These are phyloP conservation scores for Rhea pennata DNA, from an alignment of 2,113 vertebrate genomes.

Conservation along the genomic window DNA sequence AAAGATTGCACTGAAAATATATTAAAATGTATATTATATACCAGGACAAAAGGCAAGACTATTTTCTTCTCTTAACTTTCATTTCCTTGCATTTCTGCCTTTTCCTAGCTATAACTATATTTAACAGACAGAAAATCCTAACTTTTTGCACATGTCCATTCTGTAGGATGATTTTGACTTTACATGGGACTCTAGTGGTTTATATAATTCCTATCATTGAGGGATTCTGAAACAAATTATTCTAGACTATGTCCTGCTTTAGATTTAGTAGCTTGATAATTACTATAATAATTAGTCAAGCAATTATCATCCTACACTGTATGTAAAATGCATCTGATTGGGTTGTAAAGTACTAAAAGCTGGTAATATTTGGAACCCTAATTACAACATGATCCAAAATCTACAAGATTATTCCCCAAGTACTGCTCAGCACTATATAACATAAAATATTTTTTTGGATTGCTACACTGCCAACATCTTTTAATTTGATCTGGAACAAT, in stretches of 20 bases:
- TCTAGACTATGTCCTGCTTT: background rate
- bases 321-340: background rate
- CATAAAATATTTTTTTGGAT: background rate
- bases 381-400: background rate
- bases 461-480: background rate
- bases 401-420: background rate
- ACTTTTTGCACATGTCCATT: background rate
- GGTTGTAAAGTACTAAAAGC: background rate
- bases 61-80: background rate
- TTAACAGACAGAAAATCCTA: background rate
- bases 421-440: background rate
- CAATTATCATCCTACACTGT: background rate
- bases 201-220: background rate
- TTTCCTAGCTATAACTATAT: background rate
- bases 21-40: background rate
- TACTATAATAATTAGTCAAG: background rate
- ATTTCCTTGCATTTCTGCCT: background rate
- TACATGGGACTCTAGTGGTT: background rate
- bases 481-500: background rate
- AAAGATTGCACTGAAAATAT: background rate
- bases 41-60: background rate
- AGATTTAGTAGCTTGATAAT: background rate
- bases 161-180: background rate
- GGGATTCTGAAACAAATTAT: background rate
- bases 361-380: background rate